A percentile compares a stretch with the other conserved stretches of the same genome.
Evolutionary conservation across 1,140 invertebrate genomes (phyloP).

Genomic region (Drosophila kikkawai): DNA sequence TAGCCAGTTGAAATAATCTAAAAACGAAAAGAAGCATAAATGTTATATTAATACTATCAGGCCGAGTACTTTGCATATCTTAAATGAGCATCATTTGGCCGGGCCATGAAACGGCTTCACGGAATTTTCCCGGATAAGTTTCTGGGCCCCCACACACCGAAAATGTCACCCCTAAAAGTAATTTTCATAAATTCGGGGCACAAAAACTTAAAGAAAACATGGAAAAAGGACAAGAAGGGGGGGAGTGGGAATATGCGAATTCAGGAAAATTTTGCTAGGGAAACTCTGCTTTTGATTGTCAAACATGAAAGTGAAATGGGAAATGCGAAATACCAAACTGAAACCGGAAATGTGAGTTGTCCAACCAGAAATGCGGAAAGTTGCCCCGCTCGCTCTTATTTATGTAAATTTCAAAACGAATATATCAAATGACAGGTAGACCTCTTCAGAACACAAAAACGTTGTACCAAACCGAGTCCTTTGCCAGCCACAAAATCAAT

Average conservation of each 20-base stretch:
- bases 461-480: background rate
- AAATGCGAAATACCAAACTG: slow-evolving; percentile 12
- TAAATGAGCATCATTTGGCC: slow-evolving; percentile 52
- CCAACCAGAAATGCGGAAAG: slow-evolving; percentile 23
- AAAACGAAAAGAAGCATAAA: slow-evolving; percentile 6
- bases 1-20: slow-evolving; percentile 16
- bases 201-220: slow-evolving; percentile 19
- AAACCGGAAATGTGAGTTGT: slow-evolving; percentile 23
- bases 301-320: slow-evolving; percentile 17
- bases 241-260: slow-evolving; percentile 3
- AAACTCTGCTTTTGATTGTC: slow-evolving; percentile 26
- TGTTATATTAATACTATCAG: slow-evolving; percentile 22
- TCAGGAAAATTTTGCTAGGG: slow-evolving; percentile 4
- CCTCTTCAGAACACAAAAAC: background rate
- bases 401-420: slow-evolving; percentile 8
- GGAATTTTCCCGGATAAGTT: slow-evolving; percentile 44
- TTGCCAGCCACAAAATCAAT: background rate
- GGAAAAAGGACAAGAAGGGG: background rate
- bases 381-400: slow-evolving; percentile 4
- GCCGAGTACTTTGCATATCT: slow-evolving; percentile 56
- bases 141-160: slow-evolving; percentile 14
- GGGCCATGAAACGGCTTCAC: slow-evolving; percentile 5
- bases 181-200: slow-evolving; percentile 28
- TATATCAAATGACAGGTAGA: slow-evolving; percentile 9
- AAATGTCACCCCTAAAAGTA: slow-evolving; percentile 7